phyloP scores from a whole-genome alignment of 2,113 vertebrate genomes.

The Nothocercus nigrocapillus region DNA sequence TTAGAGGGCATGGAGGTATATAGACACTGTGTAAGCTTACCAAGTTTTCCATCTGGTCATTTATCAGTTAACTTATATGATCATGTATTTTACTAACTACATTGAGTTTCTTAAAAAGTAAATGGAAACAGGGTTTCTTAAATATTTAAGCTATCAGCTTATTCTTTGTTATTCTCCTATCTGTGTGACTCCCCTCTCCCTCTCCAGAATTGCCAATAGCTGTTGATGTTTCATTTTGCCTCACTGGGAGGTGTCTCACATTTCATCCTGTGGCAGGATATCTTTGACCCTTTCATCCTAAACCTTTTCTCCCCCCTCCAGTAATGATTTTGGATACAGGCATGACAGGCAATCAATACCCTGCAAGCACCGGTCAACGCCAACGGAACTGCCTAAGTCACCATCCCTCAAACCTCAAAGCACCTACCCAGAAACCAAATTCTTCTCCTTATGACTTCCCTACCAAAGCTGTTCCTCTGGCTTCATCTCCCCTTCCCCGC shows the following conservation, averaged over 20 bases:
- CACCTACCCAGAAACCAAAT: neutral
- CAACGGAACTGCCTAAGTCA: neutral
- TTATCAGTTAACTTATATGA: neutral
- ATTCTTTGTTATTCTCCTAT: neutral
- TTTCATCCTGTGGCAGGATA: neutral
- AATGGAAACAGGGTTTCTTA: neutral
- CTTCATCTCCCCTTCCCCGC: neutral
- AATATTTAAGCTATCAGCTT: neutral
- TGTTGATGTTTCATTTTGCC: neutral
- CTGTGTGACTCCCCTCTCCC: fast-evolving
- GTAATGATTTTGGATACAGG: neutral
- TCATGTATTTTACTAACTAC: neutral
- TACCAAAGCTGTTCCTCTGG: neutral
- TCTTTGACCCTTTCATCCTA: neutral
- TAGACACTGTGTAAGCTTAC: neutral
- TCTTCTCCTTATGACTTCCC: neutral
- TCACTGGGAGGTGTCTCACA: neutral
- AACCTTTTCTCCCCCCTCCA: neutral
- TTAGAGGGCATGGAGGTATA: neutral
- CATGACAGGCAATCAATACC: neutral
- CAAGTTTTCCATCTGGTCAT: neutral
- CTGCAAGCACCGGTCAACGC: neutral
- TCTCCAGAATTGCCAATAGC: neutral
- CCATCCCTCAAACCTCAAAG: neutral
- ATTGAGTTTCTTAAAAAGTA: neutral